Evolutionary conservation across 2,888 invertebrate species (phyloP), one percentile per base, ranked within the genome.

Genomic region (Mesorhabditis belari): DNA sequence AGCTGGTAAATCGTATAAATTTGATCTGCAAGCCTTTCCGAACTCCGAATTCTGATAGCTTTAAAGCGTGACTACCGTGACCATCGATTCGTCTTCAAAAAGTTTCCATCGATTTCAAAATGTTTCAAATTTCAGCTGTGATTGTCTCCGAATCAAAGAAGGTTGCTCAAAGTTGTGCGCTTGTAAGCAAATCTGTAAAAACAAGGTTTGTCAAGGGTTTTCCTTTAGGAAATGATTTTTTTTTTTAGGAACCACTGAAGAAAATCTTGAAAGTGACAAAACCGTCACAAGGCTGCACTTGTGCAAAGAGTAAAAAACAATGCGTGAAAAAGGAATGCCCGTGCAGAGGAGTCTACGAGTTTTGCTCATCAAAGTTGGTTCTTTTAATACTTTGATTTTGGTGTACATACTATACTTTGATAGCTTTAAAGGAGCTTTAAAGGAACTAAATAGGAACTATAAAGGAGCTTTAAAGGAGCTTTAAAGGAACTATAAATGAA

Each of bases 1-100:
- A n/a, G n/a, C n/a, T n/a, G n/a, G n/a, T n/a, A n/a, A n/a, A n/a
- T n/a, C n/a, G n/a, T n/a, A n/a, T n/a, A n/a, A n/a, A n/a, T n/a
- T n/a, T n/a, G n/a, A n/a, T n/a, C n/a, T n/a, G 19, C 1, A 19
- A n/a, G 9, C 12, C 12, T 51, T 12, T 52, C 49, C 2, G 12
- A 35, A 1, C 35, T n/a, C 44, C n/a, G 44, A 2, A 2, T 35
- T 58, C 80, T 80, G n/a, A 35, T n/a, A 1, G 2, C 44, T 58
- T 80, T 80, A 67, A 79, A 79, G 64, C 80, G 79, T 63, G 81
- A 80, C n/a, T n/a, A n/a, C n/a, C 57, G 74, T 77, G 49, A 80
- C 78, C 64, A 78, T 78, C 57, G 80, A 81, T 57, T 80, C 80
- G 56, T 76, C 79, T 19, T 80, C 80, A 55, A 67, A 80, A 29